Evolutionary conservation across 1,140 invertebrate genomes (phyloP).

Genomic region (Drosophila kurseongensis): DNA sequence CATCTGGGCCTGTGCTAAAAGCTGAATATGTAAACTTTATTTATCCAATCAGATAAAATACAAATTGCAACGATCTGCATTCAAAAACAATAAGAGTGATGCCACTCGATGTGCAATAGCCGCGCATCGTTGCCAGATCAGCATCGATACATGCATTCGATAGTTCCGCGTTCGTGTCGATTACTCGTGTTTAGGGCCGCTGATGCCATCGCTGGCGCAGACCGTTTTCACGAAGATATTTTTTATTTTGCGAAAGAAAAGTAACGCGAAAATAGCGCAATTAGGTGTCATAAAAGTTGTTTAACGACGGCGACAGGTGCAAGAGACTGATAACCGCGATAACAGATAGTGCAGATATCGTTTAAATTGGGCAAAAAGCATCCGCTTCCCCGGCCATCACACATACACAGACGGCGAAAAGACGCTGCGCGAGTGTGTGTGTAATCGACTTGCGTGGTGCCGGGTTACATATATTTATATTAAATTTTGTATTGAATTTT

Average conservation of each 20-base stretch:
- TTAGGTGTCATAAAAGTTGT: constrained; percentile 4
- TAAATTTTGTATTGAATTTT: constrained; percentile 46
- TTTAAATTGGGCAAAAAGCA: neutral
- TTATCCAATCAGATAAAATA: neutral
- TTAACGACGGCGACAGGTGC: constrained; percentile 11
- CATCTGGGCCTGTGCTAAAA: neutral
- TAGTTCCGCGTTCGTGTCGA: neutral
- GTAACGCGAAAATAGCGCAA: neutral
- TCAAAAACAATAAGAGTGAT: neutral
- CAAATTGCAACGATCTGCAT: neutral
- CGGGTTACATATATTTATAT: constrained; percentile 80
- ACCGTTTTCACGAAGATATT: constrained; percentile 47
- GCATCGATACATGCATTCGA: neutral
- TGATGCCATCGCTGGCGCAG: constrained; percentile 30
- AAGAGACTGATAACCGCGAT: constrained; percentile 3
- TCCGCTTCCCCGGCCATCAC: constrained; percentile 38
- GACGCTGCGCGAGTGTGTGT: constrained; percentile 51
- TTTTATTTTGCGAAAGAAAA: constrained; percentile 44
- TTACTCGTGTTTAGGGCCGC: constrained; percentile 6
- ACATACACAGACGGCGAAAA: constrained; percentile 45
- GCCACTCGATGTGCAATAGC: neutral
- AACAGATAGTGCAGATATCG: neutral
- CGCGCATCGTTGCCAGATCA: neutral
- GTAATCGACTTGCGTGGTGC: constrained; percentile 76
- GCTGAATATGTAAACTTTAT: neutral